Evolutionary conservation across 2,888 invertebrate species (phyloP).

Genomic region (Melolontha melolontha): DNA sequence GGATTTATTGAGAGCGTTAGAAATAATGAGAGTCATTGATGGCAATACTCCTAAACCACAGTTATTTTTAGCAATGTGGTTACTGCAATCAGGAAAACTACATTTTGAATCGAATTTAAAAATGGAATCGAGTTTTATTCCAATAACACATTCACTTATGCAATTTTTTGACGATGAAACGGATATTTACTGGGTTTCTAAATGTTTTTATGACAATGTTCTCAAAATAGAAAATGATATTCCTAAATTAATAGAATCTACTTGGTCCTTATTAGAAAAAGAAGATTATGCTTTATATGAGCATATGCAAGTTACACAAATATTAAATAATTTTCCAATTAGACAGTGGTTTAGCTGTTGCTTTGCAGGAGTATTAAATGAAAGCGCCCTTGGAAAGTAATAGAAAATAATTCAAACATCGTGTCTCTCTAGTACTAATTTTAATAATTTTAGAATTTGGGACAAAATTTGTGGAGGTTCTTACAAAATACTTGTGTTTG

Average conservation of each 20-base stretch:
- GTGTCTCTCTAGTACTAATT: constrained; percentile 23
- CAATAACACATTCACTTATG: constrained; percentile 77
- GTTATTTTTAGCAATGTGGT: constrained; percentile 84
- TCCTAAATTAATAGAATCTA: constrained; percentile 75
- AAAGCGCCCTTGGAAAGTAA: constrained; percentile 82
- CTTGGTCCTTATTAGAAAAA: constrained; percentile 77
- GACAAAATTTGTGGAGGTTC: constrained; percentile 90
- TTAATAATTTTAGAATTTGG: constrained; percentile 77
- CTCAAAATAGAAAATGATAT: constrained; percentile 75
- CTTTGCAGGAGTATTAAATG: constrained; percentile 84
- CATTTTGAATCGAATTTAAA: constrained; percentile 65
- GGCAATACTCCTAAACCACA: constrained; percentile 74
- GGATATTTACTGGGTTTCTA: constrained; percentile 87
- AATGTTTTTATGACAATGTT: constrained; percentile 79
- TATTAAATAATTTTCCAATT: constrained; percentile 75
- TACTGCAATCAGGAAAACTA: constrained; percentile 79
- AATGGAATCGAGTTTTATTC: constrained; percentile 68
- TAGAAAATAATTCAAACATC: constrained; percentile 43
- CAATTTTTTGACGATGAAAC: constrained; percentile 80
- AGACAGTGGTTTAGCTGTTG: constrained; percentile 85
- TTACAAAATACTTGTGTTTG: constrained; percentile 83
- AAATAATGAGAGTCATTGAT: constrained; percentile 75
- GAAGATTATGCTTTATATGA: constrained; percentile 81
- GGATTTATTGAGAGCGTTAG: constrained; percentile 78
- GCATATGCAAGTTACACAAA: constrained; percentile 75